Evolutionary conservation across 1,140 invertebrate species (phyloP).

Genomic region (Piezodorus guildinii): DNA sequence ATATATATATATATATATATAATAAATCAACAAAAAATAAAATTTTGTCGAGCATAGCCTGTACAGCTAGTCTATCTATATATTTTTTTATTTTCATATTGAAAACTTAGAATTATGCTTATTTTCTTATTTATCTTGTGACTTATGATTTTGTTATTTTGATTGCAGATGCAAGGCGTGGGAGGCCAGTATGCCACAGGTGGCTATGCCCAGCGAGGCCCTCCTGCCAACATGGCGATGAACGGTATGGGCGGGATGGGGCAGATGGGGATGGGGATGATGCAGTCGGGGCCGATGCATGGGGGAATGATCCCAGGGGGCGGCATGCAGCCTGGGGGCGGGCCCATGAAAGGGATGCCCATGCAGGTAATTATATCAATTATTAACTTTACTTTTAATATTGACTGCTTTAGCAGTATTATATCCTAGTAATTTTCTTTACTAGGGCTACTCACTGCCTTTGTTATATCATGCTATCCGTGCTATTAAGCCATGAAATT

Average conservation of each 20-base stretch:
- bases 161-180: slow-evolving; percentile 34
- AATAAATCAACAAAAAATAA: no score
- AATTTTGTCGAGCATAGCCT: no score
- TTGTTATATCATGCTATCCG: no score
- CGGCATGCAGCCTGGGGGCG: slow-evolving; percentile 42
- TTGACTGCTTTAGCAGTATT: no score
- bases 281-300: slow-evolving; percentile 37
- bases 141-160: slow-evolving; percentile 17
- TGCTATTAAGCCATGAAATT: no score
- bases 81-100: no score
- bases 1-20: no score
- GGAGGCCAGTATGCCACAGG: slow-evolving; percentile 37
- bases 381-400: neutral
- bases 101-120: no score
- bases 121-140: no score
- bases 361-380: slow-evolving; percentile 19
- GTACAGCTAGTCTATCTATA: no score
- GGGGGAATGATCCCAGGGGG: slow-evolving; percentile 46
- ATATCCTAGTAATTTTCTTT: no score
- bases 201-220: slow-evolving; percentile 39
- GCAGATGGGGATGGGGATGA: slow-evolving; percentile 35
- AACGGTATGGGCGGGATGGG: slow-evolving; percentile 42
- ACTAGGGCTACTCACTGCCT: no score
- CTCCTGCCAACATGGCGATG: slow-evolving; percentile 31
- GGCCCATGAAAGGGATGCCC: slow-evolving; percentile 19